Evolutionary conservation across 2,113 vertebrate species (phyloP).

Genomic region (Paracyprichromis sp.): DNA sequence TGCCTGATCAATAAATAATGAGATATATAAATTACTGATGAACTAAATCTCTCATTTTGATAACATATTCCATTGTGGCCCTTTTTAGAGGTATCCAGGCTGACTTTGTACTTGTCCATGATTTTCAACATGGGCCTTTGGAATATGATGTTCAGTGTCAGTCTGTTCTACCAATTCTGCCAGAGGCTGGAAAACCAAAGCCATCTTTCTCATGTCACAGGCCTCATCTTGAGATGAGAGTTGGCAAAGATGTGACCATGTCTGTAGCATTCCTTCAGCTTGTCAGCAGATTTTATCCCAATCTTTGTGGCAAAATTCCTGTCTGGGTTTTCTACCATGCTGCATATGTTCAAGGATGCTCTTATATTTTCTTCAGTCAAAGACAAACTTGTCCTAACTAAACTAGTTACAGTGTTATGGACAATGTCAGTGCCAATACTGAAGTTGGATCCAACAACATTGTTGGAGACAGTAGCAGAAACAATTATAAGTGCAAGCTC

Average conservation of each 20-base stretch:
- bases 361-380: background rate
- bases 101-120: background rate
- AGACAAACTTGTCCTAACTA: background rate
- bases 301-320: background rate
- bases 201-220: background rate
- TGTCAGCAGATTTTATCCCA: background rate
- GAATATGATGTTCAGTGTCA: background rate
- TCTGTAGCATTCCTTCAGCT: background rate
- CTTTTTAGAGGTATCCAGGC: background rate
- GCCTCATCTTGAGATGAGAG: background rate
- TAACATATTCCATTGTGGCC: background rate
- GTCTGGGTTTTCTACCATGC: background rate
- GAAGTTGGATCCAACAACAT: background rate
- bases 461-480: background rate
- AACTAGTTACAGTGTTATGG: background rate
- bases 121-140: background rate
- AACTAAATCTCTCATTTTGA: background rate
- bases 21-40: background rate
- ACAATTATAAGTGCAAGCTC: background rate
- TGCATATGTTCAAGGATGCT: background rate
- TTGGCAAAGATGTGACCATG: background rate
- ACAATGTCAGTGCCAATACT: background rate
- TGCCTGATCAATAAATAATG: background rate
- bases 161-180: background rate
- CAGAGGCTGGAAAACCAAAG: background rate